Evolutionary conservation across 2,888 invertebrate species (phyloP), one percentile per base, ranked within the genome.

Genomic region (Drosophila mimetica): DNA sequence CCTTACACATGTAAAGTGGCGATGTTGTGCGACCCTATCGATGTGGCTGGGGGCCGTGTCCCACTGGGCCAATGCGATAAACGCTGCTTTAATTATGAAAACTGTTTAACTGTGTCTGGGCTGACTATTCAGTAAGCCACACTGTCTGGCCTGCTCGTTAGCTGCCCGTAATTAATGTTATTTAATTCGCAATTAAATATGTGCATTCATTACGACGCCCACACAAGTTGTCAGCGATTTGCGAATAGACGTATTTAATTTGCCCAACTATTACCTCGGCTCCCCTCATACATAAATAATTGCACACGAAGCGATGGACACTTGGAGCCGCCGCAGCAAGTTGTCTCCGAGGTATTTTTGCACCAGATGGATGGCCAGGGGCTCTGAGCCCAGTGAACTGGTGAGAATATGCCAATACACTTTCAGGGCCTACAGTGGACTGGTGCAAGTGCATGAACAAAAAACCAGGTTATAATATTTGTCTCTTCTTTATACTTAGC

Each of bases 121-220:
- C 1, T 9, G 47, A 46, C 32, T 25, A 30, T 30, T 30, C 30
- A 11, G 11, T 11, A 6, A 47, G 46, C 16, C 37, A 13, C 58
- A 22, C 25, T 59, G 42, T 20, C 48, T 48, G 42, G 18, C 36
- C 42, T 3, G 16, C 34, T 65, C 47, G 63, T n/a, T 51, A 50
- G 42, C 36, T 32, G 41, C 22, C 39, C 57, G 59, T 55, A 72
- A 75, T 79, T 77, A 71, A 63, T 71, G 77, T 67, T 60, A 76
- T 79, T 74, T 77, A 75, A 77, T 77, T 79, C 53, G 60, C 74
- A 77, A 81, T 77, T 77, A 66, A 70, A 71, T 61, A 78, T 73
- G 79, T 67, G 53, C 75, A 84, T 79, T 69, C 61, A 80, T 72
- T 76, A 70, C 32, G 32, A 57, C 36, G 44, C 32, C 46, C 39